These are phyloP conservation scores for Dascillus cervinus DNA, from an alignment of 2,888 invertebrate species.

Conservation along the genomic window DNA sequence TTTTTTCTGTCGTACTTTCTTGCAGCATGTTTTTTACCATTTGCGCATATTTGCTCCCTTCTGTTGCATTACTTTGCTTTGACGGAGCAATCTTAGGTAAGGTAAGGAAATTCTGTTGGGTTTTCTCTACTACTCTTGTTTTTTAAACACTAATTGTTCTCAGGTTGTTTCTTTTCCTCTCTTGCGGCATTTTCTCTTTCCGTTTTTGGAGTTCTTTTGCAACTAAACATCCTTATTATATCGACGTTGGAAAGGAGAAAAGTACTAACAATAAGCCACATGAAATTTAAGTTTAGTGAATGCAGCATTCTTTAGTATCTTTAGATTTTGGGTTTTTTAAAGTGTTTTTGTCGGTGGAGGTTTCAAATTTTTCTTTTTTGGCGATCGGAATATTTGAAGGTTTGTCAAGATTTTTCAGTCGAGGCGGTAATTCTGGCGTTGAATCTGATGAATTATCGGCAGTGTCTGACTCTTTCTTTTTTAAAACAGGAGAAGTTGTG, in stretches of 20 bases:
- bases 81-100: slow-evolving; percentile 2
- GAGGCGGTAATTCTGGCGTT: too few species aligned
- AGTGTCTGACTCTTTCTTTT: too few species aligned
- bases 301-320: slow-evolving; percentile 34
- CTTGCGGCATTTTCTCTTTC: slow-evolving; percentile 8
- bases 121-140: slow-evolving; percentile 3
- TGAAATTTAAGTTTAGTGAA: too few species aligned
- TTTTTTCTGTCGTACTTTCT: slow-evolving; percentile 2
- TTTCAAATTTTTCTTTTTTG: too few species aligned
- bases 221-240: slow-evolving; percentile 2
- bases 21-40: slow-evolving; percentile 1
- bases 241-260: too few species aligned
- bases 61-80: not conserved
- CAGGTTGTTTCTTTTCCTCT: slow-evolving; percentile 5
- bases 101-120: slow-evolving; percentile 5
- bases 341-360: too few species aligned
- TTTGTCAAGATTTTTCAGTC: too few species aligned
- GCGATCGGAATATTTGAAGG: too few species aligned
- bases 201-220: slow-evolving; percentile 12
- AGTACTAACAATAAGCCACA: too few species aligned
- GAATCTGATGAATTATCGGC: too few species aligned
- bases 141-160: slow-evolving; percentile 4
- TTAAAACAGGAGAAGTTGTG: slow-evolving; percentile 8
- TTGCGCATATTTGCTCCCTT: slow-evolving; percentile 4
- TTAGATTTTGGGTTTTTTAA: too few species aligned